Base-by-base conservation (phyloP, 2,888 invertebrate species). In the Hyppa rectilinea region DNA sequence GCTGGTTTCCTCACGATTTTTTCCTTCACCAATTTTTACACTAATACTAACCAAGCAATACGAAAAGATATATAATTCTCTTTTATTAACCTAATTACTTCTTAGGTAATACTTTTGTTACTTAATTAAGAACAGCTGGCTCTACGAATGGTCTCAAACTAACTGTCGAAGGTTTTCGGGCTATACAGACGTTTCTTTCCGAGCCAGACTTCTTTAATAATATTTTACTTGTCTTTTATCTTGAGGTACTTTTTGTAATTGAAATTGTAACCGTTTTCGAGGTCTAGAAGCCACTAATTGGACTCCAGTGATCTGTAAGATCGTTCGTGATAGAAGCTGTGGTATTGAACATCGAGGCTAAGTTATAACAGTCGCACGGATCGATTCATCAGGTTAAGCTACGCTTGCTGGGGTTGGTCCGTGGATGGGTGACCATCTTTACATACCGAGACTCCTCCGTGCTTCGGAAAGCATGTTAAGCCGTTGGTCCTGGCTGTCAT, bases 111-210 rank as follows among this genome's bases (percentile, higher is more conserved):
- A 76, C 29, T 63, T 71, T 66, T 17, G 23, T 72, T 72, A 77
- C 40, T 64, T 72, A 67, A 77, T 77, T 77, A 77, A 52, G 43
- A 52, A 64, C 77, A 77, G 43, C 59, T 77, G 77, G 59, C 45
- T 45, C 20, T 4, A 47, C 29, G n/a, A 64, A 58, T 29, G 61
- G 20, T 34, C 59, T 50, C 45, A 36, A 62, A 59, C 17, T 72
- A 52, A 77, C 78, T 77, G 78, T 47, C 45, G 23, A 50, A 43
- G 63, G 34, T 63, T 58, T 49, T 70, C 64, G 47, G 10, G 4
- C 38, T n/a, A 70, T 64, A 56, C 36, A 47, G n/a, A 64, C 29
- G 47, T 45, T 43, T 60, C 17, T 62, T 10, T 55, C 20, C 34
- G 10, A 1, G 49, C 29, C 12, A 61, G 61, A 70, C 31, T 59